Percentiles rank a stretch among this genome's conserved stretches.
These are phyloP conservation scores for Gymnobelideus leadbeateri DNA, from an alignment of 2,113 vertebrate species.

Conservation along the genomic window DNA sequence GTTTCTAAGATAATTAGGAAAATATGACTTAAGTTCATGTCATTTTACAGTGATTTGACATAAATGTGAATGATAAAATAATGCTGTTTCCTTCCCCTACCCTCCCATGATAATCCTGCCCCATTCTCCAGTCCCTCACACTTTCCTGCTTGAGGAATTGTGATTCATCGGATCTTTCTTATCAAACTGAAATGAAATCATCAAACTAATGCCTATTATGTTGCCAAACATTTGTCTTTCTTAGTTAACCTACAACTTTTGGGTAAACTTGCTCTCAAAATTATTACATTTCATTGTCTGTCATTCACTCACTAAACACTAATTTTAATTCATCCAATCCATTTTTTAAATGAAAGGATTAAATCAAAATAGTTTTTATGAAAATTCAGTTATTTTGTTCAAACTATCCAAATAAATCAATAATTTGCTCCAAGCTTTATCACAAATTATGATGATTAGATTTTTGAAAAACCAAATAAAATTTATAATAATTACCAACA, in stretches of 20 bases:
- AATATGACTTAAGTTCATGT: neutral
- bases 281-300: neutral
- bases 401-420: constrained; percentile 24
- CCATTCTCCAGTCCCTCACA: neutral
- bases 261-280: neutral
- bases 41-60: constrained; percentile 11
- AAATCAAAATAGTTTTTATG: constrained; percentile 46
- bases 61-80: constrained; percentile 2
- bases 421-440: constrained; percentile 49
- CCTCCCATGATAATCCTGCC: neutral
- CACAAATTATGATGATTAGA: constrained; percentile 56
- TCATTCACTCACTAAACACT: neutral
- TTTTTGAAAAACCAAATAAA: constrained; percentile 48
- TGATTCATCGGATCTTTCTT: neutral
- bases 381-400: constrained; percentile 31
- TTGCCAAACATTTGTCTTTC: neutral
- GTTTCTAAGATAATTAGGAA: constrained; percentile 7
- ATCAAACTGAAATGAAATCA: neutral
- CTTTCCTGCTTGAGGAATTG: neutral
- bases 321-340: neutral
- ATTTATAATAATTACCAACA: constrained; percentile 41
- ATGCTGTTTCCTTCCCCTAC: neutral
- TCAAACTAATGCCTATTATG: neutral
- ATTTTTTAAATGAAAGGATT: neutral
- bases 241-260: neutral